Evolutionary conservation across 1,140 invertebrate species (phyloP).

Genomic region (Thalassaphorura encarpata): DNA sequence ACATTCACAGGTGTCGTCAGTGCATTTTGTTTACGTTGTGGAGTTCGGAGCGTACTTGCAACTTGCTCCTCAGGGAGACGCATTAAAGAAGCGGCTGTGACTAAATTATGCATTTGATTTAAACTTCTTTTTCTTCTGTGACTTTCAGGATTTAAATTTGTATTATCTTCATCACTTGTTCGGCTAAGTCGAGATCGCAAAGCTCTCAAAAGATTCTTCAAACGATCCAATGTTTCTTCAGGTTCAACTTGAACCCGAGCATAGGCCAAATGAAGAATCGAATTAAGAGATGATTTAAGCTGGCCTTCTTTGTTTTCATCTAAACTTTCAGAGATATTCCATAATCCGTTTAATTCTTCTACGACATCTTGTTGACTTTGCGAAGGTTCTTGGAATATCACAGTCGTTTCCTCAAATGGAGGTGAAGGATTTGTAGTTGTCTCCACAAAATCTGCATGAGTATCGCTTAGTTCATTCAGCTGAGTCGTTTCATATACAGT

Average conservation of each 20-base stretch:
- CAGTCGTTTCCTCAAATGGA: background rate
- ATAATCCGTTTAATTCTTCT: conserved; percentile 21
- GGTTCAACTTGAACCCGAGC: conserved; percentile 19
- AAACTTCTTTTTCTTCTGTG: background rate
- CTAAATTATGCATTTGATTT: no score
- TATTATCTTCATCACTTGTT: background rate
- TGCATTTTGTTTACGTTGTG: background rate
- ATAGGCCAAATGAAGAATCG: conserved; percentile 28
- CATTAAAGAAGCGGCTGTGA: background rate
- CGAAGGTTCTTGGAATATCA: background rate
- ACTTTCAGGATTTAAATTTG: background rate
- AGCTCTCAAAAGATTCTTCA: conserved; percentile 24
- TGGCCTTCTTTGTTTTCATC: conserved; percentile 9
- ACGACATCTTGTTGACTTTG: background rate
- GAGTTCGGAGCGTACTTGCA: background rate
- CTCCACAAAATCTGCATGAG: background rate
- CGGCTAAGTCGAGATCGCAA: conserved; percentile 9
- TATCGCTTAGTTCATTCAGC: background rate
- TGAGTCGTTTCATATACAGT: background rate
- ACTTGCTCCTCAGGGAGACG: background rate
- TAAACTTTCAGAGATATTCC: conserved; percentile 21
- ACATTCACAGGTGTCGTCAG: background rate
- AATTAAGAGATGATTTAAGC: conserved; percentile 25
- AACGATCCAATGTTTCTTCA: conserved; percentile 20
- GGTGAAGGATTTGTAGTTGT: background rate